Base-by-base conservation (phyloP, 2,888 invertebrate genomes). In the Amphipyra berbera region DNA sequence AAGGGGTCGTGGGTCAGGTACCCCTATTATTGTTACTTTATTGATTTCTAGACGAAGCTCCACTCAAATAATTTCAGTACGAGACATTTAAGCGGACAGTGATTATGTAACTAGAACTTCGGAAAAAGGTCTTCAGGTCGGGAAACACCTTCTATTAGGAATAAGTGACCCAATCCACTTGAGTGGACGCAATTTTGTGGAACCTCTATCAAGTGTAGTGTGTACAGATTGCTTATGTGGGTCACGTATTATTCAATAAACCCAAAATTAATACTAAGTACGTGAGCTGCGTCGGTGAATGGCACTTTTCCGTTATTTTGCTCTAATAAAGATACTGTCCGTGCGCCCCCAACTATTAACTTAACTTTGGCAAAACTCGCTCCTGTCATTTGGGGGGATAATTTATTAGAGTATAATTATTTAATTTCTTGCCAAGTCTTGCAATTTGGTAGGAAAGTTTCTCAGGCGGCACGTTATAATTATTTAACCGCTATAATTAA, bases 191-290 rank as follows among this genome's bases (percentile, higher is more conserved):
- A 87, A 88, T 89, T 89, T 87, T 81, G 83, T 74, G 84, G 82
- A 78, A 79, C 84, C 85, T 86, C 86, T 88, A 86, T 87, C 84
- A 85, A 83, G 73, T 69, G 67, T 76, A 79, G 79, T 68, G 61
- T 73, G 64, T 75, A 76, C 78, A 78, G 82, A 89, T 91, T 87
- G 84, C 76, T 76, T 84, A 90, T 90, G 89, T 86, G 73, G 87
- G 87, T 90, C 93, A 92, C 92, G 92, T 92, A 89, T 89, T 89
- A 92, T 92, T 93, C 91, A 92, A 93, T 93, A 92, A 91, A 90
- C 92, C 89, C 90, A 89, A 91, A 92, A 92, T 92, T 92, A 92
- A 92, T 93, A 92, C 88, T 82, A 82, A 60, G 82, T 65, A 92
- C 93, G 92, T 92, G 93, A 87, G 83, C 59, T 66, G 90, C 81